phyloP scores from a whole-genome alignment of 2,797 vertebrate species.

The Pachyuromys duprasi region DNA sequence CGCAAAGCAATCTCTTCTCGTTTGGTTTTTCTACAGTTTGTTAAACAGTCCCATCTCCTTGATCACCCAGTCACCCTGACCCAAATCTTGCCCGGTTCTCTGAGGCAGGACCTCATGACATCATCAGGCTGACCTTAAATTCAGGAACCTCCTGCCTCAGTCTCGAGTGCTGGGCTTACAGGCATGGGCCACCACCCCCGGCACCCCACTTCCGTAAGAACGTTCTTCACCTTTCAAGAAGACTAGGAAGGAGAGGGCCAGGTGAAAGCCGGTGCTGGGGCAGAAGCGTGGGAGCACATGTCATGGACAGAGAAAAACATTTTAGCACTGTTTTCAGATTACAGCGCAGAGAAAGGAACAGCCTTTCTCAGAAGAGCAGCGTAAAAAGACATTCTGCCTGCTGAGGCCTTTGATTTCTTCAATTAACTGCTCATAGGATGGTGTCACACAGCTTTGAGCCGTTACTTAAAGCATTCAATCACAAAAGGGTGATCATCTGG shows the following conservation, averaged over 20 bases:
- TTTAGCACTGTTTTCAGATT: background rate
- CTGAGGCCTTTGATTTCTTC: conserved; percentile 13
- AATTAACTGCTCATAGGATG: background rate
- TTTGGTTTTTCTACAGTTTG: conserved; percentile 41
- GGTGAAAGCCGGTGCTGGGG: background rate
- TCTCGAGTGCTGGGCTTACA: background rate
- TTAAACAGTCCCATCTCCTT: background rate
- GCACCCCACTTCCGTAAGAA: background rate
- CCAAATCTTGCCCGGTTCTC: background rate
- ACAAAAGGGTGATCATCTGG: background rate
- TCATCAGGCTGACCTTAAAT: background rate
- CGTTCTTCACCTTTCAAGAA: background rate
- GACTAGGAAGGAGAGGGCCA: background rate
- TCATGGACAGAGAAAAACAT: background rate
- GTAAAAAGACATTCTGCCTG: background rate
- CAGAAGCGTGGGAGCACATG: background rate
- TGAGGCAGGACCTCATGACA: background rate
- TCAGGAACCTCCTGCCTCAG: background rate
- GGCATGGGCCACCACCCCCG: background rate
- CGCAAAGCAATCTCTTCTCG: background rate
- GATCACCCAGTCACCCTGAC: background rate
- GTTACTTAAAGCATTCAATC: background rate
- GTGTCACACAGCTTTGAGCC: background rate
- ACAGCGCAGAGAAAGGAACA: conserved; percentile 4
- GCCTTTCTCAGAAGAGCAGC: background rate